These are phyloP conservation scores for Hydrozoanthus gracilis DNA, from an alignment of 92 coral and sea anemone genomes.

Conservation along the genomic window DNA sequence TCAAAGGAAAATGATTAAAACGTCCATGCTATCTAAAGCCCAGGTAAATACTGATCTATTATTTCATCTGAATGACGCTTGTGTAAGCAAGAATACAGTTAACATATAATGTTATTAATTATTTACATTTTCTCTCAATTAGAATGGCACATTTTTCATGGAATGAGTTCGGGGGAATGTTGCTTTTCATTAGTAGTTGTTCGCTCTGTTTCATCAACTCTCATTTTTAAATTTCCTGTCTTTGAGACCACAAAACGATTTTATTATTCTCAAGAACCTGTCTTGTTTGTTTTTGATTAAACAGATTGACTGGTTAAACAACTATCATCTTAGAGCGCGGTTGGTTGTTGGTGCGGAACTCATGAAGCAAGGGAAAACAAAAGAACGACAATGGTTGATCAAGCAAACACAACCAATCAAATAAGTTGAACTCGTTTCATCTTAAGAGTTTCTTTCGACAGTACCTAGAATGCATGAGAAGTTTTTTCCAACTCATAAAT, in stretches of 20 bases:
- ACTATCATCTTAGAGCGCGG: conserved; percentile 21
- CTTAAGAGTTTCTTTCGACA: no score
- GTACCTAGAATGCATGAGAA: no score
- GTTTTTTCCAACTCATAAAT: no score
- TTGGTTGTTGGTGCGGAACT: conserved; percentile 38
- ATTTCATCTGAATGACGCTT: background rate
- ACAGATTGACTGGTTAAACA: conserved; percentile 38
- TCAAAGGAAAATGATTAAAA: conserved; percentile 83
- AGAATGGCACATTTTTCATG: no score
- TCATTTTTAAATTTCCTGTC: no score
- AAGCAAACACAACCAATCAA: conserved; percentile 40
- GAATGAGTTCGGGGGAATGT: no score
- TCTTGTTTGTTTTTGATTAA: no score
- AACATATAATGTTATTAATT: background rate
- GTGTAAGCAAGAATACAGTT: background rate
- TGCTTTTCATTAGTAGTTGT: no score
- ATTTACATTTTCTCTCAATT: no score
- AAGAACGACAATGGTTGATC: conserved; percentile 26
- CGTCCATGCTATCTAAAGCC: conserved; percentile 76
- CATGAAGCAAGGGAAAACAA: conserved; percentile 25
- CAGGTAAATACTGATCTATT: conserved; percentile 63
- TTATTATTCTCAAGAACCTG: no score
- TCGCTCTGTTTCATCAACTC: no score
- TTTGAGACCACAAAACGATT: no score
- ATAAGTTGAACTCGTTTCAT: background rate